phyloP scores from a whole-genome alignment of 2,888 invertebrate genomes.

The Ochropacha duplaris region DNA sequence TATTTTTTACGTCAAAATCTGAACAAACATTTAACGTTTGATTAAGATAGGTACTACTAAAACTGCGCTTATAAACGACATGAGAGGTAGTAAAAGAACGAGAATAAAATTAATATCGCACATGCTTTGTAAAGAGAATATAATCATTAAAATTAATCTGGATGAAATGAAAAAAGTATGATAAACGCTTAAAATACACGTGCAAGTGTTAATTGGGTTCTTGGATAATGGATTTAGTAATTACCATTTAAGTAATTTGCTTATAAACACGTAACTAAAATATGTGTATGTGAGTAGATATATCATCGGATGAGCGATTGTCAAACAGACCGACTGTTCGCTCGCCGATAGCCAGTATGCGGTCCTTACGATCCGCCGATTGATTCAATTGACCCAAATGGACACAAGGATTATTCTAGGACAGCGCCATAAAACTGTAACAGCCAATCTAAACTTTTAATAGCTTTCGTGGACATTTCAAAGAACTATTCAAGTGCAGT shows the following conservation, averaged over 20 bases:
- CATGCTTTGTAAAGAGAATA: not conserved
- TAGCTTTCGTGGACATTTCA: slow-evolving; percentile 30
- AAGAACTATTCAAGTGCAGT: slow-evolving; percentile 17
- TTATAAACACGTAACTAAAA: slow-evolving; percentile 1
- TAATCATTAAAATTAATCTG: not conserved
- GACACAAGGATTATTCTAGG: slow-evolving; percentile 36
- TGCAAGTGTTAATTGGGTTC: not conserved
- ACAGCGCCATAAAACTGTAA: slow-evolving; percentile 45
- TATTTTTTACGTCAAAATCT: slow-evolving; percentile 13
- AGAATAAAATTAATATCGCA: not conserved
- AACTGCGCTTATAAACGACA: not conserved
- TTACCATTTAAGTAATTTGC: not conserved
- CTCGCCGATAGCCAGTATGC: slow-evolving; percentile 33
- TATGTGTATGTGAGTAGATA: not conserved
- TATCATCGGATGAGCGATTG: slow-evolving; percentile 25
- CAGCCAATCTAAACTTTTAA: slow-evolving; percentile 47
- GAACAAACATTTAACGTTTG: slow-evolving; percentile 11
- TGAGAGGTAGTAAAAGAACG: slow-evolving; percentile 1
- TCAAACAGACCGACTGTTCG: slow-evolving; percentile 6
- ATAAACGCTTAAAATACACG: not conserved
- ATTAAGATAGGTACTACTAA: slow-evolving; percentile 10
- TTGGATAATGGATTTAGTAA: not conserved
- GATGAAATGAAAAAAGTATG: not conserved
- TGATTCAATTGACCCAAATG: slow-evolving; percentile 65
- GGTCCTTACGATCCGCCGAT: slow-evolving; percentile 45